phyloP scores from a whole-genome alignment of 92 coral and sea anemone species.

The Pocillopora meandrina region DNA sequence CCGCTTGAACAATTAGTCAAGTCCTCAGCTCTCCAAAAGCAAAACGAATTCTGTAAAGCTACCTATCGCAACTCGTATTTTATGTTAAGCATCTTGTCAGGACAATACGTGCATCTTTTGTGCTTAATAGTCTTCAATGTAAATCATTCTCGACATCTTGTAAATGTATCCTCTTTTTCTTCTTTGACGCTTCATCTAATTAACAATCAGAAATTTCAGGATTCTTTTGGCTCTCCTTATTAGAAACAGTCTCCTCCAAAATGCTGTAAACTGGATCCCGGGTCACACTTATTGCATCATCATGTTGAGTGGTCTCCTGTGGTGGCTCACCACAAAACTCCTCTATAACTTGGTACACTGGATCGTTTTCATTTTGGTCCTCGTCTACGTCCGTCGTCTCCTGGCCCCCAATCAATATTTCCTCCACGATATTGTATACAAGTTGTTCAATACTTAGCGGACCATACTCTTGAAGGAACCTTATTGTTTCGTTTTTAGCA shows the following conservation, averaged over 20 bases:
- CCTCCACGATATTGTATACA: constrained; percentile 27
- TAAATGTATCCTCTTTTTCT: no score
- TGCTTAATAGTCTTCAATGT: no score
- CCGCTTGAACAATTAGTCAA: no score
- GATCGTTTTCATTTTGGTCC: not conserved
- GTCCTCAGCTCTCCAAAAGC: no score
- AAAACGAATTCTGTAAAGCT: no score
- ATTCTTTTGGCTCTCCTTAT: no score
- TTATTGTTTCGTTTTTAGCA: not conserved
- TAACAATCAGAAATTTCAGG: no score
- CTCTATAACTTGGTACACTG: constrained; percentile 5
- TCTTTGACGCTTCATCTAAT: no score
- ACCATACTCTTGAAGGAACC: constrained; percentile 4
- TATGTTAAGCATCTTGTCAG: no score
- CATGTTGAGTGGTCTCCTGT: not conserved
- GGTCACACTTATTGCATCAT: not conserved
- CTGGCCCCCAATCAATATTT: not conserved
- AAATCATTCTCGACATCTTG: no score
- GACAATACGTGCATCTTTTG: no score
- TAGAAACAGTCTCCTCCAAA: not conserved
- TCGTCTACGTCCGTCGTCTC: not conserved
- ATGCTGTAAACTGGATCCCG: constrained; percentile 4
- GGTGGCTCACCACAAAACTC: not conserved
- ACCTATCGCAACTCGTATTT: no score
- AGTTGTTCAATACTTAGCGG: constrained; percentile 26